These are phyloP conservation scores for Apostichopus parvimensis DNA, from an alignment of 35 echinoderm and acorn worm species.

Conservation along the genomic window DNA sequence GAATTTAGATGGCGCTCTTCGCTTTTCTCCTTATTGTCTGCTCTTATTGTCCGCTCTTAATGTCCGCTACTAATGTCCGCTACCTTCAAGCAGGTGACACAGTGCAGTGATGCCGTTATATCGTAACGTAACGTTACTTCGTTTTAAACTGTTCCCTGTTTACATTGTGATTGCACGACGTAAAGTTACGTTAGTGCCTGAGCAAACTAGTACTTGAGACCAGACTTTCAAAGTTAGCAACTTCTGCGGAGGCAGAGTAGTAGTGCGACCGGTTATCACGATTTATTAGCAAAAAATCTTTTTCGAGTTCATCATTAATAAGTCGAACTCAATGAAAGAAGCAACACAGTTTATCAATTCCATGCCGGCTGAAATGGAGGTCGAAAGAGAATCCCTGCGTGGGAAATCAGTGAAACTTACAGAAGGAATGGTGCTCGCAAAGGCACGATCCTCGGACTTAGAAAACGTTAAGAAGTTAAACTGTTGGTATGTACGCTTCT, in stretches of 20 bases:
- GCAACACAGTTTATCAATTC: constrained; percentile 43
- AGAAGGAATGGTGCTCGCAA: constrained; percentile 95
- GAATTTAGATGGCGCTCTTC: no score
- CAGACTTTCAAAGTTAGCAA: not conserved
- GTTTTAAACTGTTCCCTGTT: no score
- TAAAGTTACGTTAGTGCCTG: no score
- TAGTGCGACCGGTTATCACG: not conserved
- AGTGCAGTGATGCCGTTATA: no score
- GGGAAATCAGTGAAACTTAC: constrained; percentile 87
- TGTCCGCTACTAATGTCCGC: no score
- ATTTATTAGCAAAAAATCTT: not conserved
- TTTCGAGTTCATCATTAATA: not conserved
- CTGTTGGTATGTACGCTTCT: constrained; percentile 68
- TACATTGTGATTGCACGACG: no score
- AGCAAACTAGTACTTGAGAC: no score
- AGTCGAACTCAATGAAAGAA: constrained; percentile 55
- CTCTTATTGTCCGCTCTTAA: no score
- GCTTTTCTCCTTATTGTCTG: no score
- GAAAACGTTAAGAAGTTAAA: constrained; percentile 96
- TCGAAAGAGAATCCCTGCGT: constrained; percentile 55
- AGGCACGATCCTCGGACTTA: constrained; percentile 89
- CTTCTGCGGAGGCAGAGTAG: not conserved
- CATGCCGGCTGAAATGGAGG: constrained; percentile 59
- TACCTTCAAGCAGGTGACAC: no score
- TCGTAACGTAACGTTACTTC: no score